A percentile compares a stretch with the other conserved stretches of the same genome.
Evolutionary conservation across 2,888 invertebrate species (phyloP).

Genomic region (Eledone cirrhosa): DNA sequence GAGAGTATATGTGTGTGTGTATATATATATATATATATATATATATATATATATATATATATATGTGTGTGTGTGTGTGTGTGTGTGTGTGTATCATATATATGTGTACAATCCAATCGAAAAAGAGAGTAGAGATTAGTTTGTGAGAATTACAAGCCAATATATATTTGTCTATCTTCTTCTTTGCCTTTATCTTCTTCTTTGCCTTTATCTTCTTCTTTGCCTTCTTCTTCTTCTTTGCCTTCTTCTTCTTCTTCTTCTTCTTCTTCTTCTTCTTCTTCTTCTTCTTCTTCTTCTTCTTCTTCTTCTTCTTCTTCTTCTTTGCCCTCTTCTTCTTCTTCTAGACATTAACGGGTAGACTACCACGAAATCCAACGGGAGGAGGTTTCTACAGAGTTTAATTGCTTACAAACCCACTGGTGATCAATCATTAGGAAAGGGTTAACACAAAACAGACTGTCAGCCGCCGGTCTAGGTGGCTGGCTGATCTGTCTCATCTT

Average conservation of each 20-base stretch:
- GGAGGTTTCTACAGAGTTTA: too few relatives aligned
- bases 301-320: neutral
- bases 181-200: neutral
- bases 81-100: neutral
- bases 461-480: too few relatives aligned
- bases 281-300: neutral
- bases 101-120: neutral
- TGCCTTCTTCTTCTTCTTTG: neutral
- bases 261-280: neutral
- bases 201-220: neutral
- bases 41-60: neutral
- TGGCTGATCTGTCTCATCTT: too few relatives aligned
- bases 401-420: too few relatives aligned
- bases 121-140: neutral
- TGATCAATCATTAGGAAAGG: too few relatives aligned
- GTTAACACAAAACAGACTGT: too few relatives aligned
- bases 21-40: conserved; percentile 13
- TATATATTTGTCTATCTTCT: neutral
- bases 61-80: neutral
- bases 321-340: neutral
- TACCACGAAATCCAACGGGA: too few relatives aligned
- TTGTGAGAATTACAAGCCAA: too few relatives aligned
- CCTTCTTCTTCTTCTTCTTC: neutral
- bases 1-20: neutral
- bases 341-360: too few relatives aligned